These are phyloP conservation scores for Zele albiditarsus DNA, from an alignment of 2,888 invertebrate species.

Conservation along the genomic window DNA sequence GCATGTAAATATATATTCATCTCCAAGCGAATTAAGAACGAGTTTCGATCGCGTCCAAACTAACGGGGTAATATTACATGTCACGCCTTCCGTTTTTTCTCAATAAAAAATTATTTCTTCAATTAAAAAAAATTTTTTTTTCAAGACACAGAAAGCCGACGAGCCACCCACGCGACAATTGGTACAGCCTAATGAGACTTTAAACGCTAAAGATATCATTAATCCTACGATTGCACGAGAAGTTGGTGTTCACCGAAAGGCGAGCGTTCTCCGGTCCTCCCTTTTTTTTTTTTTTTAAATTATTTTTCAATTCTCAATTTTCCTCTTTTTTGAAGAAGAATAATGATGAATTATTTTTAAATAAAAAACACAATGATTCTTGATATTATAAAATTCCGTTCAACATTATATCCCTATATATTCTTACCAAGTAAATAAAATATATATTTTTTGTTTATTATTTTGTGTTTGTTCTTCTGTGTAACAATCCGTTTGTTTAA, in stretches of 20 bases:
- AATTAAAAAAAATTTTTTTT: not conserved
- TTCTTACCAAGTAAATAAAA: conserved; percentile 51
- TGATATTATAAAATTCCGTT: conserved; percentile 15
- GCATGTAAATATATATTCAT: not conserved
- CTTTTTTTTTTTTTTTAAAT: conserved; percentile 17
- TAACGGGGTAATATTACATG: not conserved
- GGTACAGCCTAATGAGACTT: conserved; percentile 50
- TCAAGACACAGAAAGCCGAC: conserved; percentile 25
- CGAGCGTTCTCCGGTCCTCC: conserved; percentile 40
- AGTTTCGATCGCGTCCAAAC: conserved; percentile 12
- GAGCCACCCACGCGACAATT: conserved; percentile 44
- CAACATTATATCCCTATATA: conserved; percentile 23
- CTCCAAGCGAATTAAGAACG: not conserved
- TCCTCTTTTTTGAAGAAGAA: not conserved
- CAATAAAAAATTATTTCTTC: not conserved
- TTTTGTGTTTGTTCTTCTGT: conserved; percentile 32
- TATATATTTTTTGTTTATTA: conserved; percentile 46
- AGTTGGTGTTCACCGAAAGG: conserved; percentile 54
- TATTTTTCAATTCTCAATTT: conserved; percentile 31
- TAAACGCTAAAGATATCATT: conserved; percentile 51
- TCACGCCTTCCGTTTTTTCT: not conserved
- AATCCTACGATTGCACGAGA: conserved; percentile 66
- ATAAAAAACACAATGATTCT: conserved; percentile 31
- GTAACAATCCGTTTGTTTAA: conserved; percentile 46
- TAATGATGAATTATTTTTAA: not conserved